phyloP scores from a whole-genome alignment of 2,888 invertebrate genomes.

The Teinopalpus imperialis region DNA sequence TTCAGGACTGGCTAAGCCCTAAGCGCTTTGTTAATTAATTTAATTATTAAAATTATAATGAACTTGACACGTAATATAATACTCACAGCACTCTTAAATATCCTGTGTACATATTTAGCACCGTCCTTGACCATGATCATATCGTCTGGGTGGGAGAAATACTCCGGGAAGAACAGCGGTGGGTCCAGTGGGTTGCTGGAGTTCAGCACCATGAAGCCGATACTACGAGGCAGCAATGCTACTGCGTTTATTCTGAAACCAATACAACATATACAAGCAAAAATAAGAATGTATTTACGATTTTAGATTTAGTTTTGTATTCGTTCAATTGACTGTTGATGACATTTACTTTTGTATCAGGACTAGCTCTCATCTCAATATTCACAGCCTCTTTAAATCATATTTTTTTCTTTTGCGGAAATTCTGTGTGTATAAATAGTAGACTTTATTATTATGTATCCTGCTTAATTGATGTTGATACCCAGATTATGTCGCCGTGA shows the following conservation, averaged over 20 bases:
- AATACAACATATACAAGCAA: neutral
- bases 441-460: no score
- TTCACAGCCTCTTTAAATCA: no score
- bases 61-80: constrained; percentile 1
- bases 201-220: constrained; percentile 51
- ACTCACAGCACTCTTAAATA: constrained; percentile 50
- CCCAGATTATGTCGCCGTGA: no score
- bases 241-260: constrained; percentile 56
- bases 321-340: neutral
- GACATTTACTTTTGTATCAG: no score
- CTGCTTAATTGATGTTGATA: no score
- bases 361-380: no score
- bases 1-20: no score
- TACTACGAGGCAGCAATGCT: constrained; percentile 50
- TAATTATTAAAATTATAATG: neutral
- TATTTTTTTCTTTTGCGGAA: no score
- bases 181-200: constrained; percentile 50
- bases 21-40: no score
- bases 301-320: neutral
- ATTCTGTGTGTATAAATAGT: no score
- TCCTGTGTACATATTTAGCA: constrained; percentile 40
- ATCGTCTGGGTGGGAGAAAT: constrained; percentile 55
- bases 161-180: constrained; percentile 52
- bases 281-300: neutral
- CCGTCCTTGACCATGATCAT: constrained; percentile 54